Base-by-base conservation (phyloP, 2,888 invertebrate species). In the Drosophila affinis region DNA sequence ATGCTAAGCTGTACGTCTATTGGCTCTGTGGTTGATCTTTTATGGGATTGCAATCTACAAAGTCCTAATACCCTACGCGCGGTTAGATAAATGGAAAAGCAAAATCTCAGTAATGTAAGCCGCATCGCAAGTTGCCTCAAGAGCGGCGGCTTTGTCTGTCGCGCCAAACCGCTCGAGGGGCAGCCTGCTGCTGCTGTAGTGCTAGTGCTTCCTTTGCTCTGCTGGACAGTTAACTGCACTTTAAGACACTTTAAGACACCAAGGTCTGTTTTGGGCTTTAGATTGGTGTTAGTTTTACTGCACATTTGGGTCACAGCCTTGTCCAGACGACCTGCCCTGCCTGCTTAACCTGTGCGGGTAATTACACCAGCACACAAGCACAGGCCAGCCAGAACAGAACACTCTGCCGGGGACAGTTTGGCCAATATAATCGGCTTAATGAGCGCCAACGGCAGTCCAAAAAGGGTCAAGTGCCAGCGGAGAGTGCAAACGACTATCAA, bases 281-380 rank as follows among this genome's bases (percentile, higher is more conserved):
- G 62, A 48, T 32, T 49, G 55, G 9, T 34, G 44, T 34, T 62
- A 53, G 29, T 58, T 57, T 71, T 62, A 57, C 27, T 64, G 62
- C 62, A 73, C 71, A 78, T 76, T 81, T 75, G 46, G 75, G 79
- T 72, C 76, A 62, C 21, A 61, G 27, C 68, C 69, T 68, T 74
- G 75, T 17, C 55, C 14, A 34, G 12, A 27, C 27, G 14, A 29
- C 9, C 27, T 27, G 49, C 44, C 9, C 27, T 24, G 49, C 44
- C 68, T 51, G 58, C 69, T 78, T 67, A 53, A 64, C 57, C 32
- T 57, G 53, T 27, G 53, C 45, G 60, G 44, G 27, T 78, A 77
- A 71, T 78, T 74, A 71, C 62, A 68, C 18, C 1, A 18, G 18
- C 18, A 18, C 21, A 21, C 24, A 24, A 24, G 51, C 53, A 49